phyloP scores from a whole-genome alignment of 53 echinoderm and acorn worm genomes.

The Holothuria leucospilota region DNA sequence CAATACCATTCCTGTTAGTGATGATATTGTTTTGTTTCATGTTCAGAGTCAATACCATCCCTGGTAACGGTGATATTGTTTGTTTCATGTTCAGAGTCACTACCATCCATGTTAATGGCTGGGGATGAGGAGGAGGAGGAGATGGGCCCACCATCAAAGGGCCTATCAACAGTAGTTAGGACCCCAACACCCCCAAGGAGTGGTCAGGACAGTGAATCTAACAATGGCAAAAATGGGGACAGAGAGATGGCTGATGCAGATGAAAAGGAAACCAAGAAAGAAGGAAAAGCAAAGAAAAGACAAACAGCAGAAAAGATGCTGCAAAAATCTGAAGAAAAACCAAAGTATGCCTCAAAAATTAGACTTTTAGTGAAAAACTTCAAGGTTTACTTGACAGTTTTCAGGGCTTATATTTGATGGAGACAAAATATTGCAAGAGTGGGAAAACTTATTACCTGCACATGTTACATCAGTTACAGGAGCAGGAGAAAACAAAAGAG shows the following conservation, averaged over 20 bases:
- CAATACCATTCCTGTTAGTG: conserved; percentile 60
- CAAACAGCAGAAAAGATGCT: conserved; percentile 41
- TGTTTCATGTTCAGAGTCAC: conserved; percentile 58
- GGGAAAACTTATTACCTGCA: too few relatives aligned
- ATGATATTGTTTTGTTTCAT: conserved; percentile 51
- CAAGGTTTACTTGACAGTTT: too few relatives aligned
- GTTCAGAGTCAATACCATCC: conserved; percentile 64
- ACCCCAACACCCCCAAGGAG: conserved; percentile 74
- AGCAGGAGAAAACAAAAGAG: too few relatives aligned
- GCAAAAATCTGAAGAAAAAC: conserved; percentile 51
- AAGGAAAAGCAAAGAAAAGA: conserved; percentile 4
- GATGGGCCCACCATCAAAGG: conserved; percentile 73
- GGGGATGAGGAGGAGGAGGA: conserved; percentile 99
- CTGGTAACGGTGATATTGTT: background rate
- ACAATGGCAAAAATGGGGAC: conserved; percentile 47
- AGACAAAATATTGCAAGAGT: too few relatives aligned
- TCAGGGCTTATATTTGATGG: too few relatives aligned
- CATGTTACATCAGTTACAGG: too few relatives aligned
- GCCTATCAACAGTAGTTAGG: conserved; percentile 62
- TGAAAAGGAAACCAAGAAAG: conserved; percentile 17
- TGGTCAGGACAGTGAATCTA: conserved; percentile 64
- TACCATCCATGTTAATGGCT: conserved; percentile 90
- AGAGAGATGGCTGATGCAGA: background rate
- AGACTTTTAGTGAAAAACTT: too few relatives aligned
- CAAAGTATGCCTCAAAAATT: conserved; percentile 68